Base-by-base conservation (phyloP, 2,113 vertebrate genomes). In the Montifringilla adamsi region DNA sequence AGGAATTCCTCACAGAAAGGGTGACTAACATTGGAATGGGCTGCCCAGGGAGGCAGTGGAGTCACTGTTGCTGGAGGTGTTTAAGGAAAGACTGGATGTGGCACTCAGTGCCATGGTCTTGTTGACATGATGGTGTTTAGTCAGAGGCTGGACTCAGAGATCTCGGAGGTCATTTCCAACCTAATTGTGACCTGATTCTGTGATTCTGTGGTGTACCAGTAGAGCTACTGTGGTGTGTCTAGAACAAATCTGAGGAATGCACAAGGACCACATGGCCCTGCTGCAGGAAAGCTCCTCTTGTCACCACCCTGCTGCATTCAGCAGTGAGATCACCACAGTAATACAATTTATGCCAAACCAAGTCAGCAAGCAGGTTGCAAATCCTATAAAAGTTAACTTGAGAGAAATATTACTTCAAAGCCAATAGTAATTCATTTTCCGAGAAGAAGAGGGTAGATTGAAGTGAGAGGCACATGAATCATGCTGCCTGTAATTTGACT, bases 401-500 rank as follows among this genome's bases (percentile, higher is more conserved):
- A 83, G 72, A 55, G 60, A 84, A 90, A 93, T 43, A n/a, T 6
- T 60, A 59, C 72, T 94, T 91, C 92, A 90, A 85, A 93, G 52
- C 12, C 86, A 84, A 81, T 41, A 67, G 63, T 60, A 60, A 41
- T 87, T 93, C 55, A 37, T 79, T 72, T 97, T 89, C 92, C 28
- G 30, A 86, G 82, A 87, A 72, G 28, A 75, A 43, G 44, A 72
- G 24, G 49, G 41, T 62, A 77, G 66, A 72, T 59, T 91, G 77
- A 87, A 89, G n/a, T 68, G 73, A 92, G 76, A 92, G 55, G 55
- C n/a, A 64, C 11, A 14, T 90, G 92, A 97, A 93, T 91, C 92
- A 91, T 30, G 11, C 31, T 90, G 55, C 53, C n/a, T 84, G n/a
- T 64, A 90, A 49, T 91, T 82, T 89, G 83, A 94, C 80, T 95